A percentile compares a stretch with the other conserved stretches of the same genome.
Conservation (phyloP, 2,113 vertebrate genomes). For the Gallinago undulata region DNA sequence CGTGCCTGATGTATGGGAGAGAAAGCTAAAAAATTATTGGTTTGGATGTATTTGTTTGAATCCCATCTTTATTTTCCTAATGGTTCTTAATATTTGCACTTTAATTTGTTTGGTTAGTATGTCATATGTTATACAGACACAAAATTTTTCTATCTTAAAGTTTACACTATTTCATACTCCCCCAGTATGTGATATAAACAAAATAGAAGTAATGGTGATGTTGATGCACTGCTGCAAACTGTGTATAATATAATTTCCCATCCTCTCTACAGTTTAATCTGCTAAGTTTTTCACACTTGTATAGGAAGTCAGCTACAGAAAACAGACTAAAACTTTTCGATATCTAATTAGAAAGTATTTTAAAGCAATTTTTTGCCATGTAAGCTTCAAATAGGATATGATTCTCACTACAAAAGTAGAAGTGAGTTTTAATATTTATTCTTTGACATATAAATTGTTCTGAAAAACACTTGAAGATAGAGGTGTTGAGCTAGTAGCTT, state of each 20-base stretch:
- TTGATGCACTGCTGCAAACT: not conserved
- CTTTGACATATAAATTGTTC: not conserved
- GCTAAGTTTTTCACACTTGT: not conserved
- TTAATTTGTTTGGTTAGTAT: not conserved
- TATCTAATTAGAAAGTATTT: not conserved
- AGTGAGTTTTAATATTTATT: not conserved
- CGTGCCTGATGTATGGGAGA: not conserved
- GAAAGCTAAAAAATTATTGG: not conserved
- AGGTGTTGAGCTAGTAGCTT: not conserved
- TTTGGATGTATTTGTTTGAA: not conserved
- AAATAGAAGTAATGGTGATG: not conserved
- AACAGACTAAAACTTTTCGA: not conserved
- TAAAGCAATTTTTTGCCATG: not conserved
- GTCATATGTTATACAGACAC: not conserved
- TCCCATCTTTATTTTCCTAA: not conserved
- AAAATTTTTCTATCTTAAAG: not conserved
- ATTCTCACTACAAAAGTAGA: not conserved
- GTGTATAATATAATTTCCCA: not conserved
- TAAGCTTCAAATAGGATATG: not conserved
- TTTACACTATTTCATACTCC: accelerated
- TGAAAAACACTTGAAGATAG: not conserved
- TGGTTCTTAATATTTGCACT: not conserved
- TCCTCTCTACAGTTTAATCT: not conserved
- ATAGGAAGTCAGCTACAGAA: not conserved
- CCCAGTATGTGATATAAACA: not conserved